Percentiles rank a stretch among this genome's conserved stretches.
Evolutionary conservation across 2,113 vertebrate genomes (phyloP).

Genomic region (Petrocephalus microphthalmus): DNA sequence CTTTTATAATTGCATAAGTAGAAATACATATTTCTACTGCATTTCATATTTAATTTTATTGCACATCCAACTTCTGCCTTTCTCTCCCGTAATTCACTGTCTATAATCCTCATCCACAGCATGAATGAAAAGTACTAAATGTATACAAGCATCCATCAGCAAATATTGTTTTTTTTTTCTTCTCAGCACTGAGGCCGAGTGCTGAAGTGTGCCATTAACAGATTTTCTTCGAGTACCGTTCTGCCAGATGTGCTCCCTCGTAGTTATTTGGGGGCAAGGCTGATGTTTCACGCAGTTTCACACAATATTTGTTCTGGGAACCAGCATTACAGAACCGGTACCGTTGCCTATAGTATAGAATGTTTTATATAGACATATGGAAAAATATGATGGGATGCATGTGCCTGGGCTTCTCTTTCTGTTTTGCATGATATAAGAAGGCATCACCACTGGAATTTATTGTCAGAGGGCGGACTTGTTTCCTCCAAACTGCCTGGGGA

Average conservation of each 20-base stretch:
- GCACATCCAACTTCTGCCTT: conserved; percentile 44
- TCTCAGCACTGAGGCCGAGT: conserved; percentile 78
- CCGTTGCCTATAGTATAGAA: conserved; percentile 63
- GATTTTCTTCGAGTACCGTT: conserved; percentile 61
- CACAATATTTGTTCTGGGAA: conserved; percentile 75
- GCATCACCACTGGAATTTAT: neutral
- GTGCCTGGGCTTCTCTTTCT: conserved; percentile 51
- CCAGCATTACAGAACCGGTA: conserved; percentile 82
- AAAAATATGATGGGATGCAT: conserved; percentile 39
- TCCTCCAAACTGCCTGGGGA: neutral
- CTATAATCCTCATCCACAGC: conserved; percentile 70
- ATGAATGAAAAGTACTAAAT: conserved; percentile 80
- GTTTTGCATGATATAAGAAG: conserved; percentile 34
- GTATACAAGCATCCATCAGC: conserved; percentile 68
- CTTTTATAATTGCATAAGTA: neutral
- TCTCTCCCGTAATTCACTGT: conserved; percentile 59
- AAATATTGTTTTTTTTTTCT: conserved; percentile 80
- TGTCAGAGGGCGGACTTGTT: neutral
- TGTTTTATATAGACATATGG: too few species aligned
- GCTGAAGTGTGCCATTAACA: conserved; percentile 81
- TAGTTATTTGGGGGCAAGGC: conserved; percentile 85
- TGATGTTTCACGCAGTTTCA: conserved; percentile 90
- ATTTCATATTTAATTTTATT: conserved; percentile 63
- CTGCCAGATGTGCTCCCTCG: conserved; percentile 56
- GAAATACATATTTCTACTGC: conserved; percentile 4